Conservation (phyloP, 1,140 invertebrate genomes). For the Diabrotica virgifera region DNA sequence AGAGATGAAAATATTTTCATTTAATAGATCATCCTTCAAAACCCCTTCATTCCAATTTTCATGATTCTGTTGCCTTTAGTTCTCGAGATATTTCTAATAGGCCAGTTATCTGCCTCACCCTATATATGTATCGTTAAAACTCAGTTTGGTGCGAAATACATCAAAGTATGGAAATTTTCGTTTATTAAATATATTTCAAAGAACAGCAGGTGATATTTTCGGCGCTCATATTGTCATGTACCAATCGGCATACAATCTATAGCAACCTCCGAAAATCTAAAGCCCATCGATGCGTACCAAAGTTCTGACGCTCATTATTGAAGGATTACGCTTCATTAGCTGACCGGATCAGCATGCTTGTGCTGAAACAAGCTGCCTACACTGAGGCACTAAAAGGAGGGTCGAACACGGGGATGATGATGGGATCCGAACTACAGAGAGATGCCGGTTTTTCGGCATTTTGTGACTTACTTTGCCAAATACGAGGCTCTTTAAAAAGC, state of each 20-base stretch:
- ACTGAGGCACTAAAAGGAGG: slow-evolving; percentile 3
- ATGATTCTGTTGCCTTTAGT: no score
- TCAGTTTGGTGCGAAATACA: no score
- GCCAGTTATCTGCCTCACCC: no score
- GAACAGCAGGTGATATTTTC: no score
- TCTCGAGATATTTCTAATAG: no score
- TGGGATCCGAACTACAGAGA: not conserved
- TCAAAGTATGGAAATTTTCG: no score
- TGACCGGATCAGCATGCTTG: slow-evolving; percentile 40
- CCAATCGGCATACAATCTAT: not conserved
- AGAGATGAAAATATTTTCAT: no score
- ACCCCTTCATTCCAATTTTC: no score
- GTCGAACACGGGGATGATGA: not conserved
- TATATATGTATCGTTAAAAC: no score
- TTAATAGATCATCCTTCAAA: no score
- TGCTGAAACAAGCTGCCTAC: slow-evolving; percentile 27
- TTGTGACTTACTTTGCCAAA: not conserved
- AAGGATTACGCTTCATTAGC: slow-evolving; percentile 56
- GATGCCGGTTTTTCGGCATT: not conserved
- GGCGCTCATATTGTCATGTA: not conserved
- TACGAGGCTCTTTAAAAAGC: not conserved
- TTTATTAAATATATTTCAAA: no score
- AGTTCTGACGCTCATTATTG: slow-evolving; percentile 49
- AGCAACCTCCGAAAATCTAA: slow-evolving; percentile 30
- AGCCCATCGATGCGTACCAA: slow-evolving; percentile 39